A percentile compares a stretch with the other conserved stretches of the same genome.
Conservation (phyloP, 2,797 vertebrate species). For the Galago senegalensis region DNA sequence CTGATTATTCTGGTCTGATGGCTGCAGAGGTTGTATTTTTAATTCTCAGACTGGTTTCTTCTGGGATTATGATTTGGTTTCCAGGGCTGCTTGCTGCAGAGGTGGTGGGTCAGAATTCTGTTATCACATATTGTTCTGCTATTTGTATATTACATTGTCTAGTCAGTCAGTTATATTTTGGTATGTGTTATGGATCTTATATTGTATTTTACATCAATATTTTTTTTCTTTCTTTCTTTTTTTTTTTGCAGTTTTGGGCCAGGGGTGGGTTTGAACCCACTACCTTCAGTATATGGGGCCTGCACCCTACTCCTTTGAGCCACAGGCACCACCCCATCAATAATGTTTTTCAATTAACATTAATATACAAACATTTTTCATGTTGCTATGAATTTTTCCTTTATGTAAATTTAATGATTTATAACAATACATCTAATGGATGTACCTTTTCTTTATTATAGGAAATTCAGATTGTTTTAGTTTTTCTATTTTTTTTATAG, state of each 20-base stretch:
- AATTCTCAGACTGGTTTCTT: background rate
- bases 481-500: background rate
- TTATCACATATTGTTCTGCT: background rate
- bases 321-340: no score
- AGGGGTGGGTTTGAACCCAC: no score
- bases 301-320: no score
- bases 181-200: background rate
- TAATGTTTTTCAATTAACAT: background rate
- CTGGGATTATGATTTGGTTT: background rate
- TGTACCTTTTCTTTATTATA: background rate
- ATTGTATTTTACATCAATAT: background rate
- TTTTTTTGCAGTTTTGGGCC: no score
- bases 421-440: background rate
- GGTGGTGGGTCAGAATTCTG: no score
- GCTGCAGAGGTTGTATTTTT: background rate
- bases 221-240: no score
- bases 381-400: background rate
- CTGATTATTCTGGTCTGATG: background rate
- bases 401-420: conserved; percentile 3
- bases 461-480: background rate
- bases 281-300: no score
- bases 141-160: background rate
- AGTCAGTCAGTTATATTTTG: conserved; percentile 2
- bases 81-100: background rate
- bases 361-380: background rate